Percentiles rank a stretch among this genome's conserved stretches.
Evolutionary conservation across 2,797 vertebrate genomes (phyloP).

Genomic region (Otolemur crassicaudatus): DNA sequence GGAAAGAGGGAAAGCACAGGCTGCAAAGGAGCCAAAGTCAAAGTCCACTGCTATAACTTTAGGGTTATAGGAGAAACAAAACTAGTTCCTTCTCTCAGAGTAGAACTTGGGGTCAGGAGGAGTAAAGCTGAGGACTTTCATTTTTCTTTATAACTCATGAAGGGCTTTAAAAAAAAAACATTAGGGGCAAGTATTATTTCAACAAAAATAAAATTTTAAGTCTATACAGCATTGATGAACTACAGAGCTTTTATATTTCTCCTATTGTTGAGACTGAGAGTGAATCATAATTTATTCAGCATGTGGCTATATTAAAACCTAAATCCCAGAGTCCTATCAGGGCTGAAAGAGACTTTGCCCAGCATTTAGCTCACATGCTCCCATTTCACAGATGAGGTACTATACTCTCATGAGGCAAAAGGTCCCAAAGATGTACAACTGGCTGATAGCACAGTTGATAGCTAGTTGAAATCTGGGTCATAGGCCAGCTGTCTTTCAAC

Average conservation of each 20-base stretch:
- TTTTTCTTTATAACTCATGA: background rate
- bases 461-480: background rate
- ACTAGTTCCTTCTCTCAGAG: background rate
- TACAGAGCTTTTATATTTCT: background rate
- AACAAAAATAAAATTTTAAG: background rate
- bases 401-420: background rate
- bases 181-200: background rate
- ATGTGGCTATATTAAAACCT: background rate
- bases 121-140: background rate
- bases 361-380: background rate
- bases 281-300: background rate
- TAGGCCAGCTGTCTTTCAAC: background rate
- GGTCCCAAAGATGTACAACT: background rate
- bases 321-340: background rate
- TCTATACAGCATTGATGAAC: background rate
- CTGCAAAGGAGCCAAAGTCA: background rate
- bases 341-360: background rate
- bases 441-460: background rate
- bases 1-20: background rate
- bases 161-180: background rate
- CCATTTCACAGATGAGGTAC: background rate
- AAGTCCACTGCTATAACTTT: background rate
- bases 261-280: background rate
- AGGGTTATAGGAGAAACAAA: background rate
- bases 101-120: background rate